Evolutionary conservation across 1,140 invertebrate species (phyloP), one percentile per base, ranked within the genome.

Genomic region (Vanessa tameamea): DNA sequence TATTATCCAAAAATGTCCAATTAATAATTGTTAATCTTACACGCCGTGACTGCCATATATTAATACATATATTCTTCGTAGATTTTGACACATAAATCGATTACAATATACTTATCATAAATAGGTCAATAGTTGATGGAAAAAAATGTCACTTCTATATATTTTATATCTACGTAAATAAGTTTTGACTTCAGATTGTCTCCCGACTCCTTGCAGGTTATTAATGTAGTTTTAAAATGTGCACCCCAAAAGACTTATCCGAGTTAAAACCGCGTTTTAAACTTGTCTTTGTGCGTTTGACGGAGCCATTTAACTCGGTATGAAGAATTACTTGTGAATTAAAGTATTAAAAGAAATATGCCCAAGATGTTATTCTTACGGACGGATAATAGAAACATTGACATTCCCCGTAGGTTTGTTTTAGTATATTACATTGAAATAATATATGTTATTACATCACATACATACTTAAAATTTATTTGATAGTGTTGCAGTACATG

Each of bases 181-280:
- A 87, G 77, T 88, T 88, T 83, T 75, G 64, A 82, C 78, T 79
- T 79, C 70, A 83, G 79, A 83, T 87, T 84, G 79, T 82, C 79
- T 72, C 76, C 78, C 80, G 71, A 63, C 72, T 79, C 76, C 78
- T 77, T 69, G 78, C 84, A 81, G 82, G 83, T 86, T 87, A 87
- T 89, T 86, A 89, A 87, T 87, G 85, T 89, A 89, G 84, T 87
- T 89, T 89, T 87, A 89, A 89, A 87, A 89, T 86, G 86, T 86
- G 83, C 83, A 81, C 84, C 82, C 77, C 74, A 82, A 86, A 87
- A 83, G 83, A 83, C 83, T 83, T 83, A 84, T 87, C 85, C 74
- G 72, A 84, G 81, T 85, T 88, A 77, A 87, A 86, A 85, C 83
- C 82, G 71, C 80, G 82, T 76, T 87, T 80, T 47, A 83, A 84